Base-by-base conservation (phyloP, 2,113 vertebrate species). In the Gulo gulo region DNA sequence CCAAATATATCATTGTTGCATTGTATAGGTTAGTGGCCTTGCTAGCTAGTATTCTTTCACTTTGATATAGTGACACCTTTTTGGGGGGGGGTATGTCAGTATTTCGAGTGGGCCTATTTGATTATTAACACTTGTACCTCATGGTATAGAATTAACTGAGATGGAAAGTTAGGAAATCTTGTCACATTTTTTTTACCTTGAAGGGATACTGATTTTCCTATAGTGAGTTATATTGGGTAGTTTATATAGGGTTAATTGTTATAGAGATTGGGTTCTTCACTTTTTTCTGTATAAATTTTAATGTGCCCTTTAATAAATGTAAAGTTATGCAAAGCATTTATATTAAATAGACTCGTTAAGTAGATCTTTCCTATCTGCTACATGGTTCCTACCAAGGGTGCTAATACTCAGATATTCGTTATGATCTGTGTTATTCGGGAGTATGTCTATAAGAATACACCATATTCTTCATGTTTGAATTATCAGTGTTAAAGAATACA, bases 291-390 rank as follows among this genome's bases (percentile, higher is more conserved):
- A 61, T 93, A 91, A 55, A 93, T 97, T 97, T 96, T 95, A 96
- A 92, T 39, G 29, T 94, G 83, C 61, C 61, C 74, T 87, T 97
- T 98, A 95, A 96, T 97, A 91, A 96, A 94, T 97, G 89, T 97
- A 95, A 96, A 96, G 61, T 97, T 93, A 97, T 93, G 69, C 82
- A 90, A 79, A 95, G 10, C 88, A 31, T 97, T 96, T 94, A 59
- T 91, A 69, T 88, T 97, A 82, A 95, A 87, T 71, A 92, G 63
- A 78, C 92, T 97, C 69, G 63, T 80, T 95, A 94, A 89, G 57
- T 94, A 42, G 84, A 31, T 83, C 96, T 97, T 97, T 93, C 76
- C 73, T 96, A 7, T 95, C 71, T 95, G 57, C 50, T 85, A 29
- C 21, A 4, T 34, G 12, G 26, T 95, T 88, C 83, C 83, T 91